Conservation (phyloP, 2,797 vertebrate genomes). For the Acrocephalus scirpaceus region DNA sequence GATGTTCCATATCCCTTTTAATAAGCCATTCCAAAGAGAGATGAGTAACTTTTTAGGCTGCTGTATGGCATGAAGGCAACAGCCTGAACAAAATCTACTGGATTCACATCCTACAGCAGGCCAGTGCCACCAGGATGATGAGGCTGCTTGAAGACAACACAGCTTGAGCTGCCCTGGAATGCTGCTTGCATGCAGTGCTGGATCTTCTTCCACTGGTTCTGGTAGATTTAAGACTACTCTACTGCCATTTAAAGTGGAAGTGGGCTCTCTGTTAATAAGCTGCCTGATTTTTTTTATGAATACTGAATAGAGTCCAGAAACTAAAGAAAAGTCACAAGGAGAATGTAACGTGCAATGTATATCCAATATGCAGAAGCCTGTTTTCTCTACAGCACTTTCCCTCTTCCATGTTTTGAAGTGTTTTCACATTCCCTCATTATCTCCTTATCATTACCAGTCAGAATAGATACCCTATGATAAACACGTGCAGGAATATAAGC, state of each 20-base stretch:
- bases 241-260: not conserved
- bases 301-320: not conserved
- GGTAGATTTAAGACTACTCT: not conserved
- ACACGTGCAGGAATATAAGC: conserved; percentile 24
- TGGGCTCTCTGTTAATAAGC: not conserved
- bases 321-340: not conserved
- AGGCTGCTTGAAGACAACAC: not conserved
- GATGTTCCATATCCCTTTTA: conserved; percentile 11
- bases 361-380: not conserved
- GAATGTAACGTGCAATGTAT: not conserved
- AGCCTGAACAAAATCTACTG: not conserved
- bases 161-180: not conserved
- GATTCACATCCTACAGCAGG: not conserved
- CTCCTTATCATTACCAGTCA: not conserved
- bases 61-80: not conserved
- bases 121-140: not conserved
- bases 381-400: not conserved
- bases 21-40: not conserved
- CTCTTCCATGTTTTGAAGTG: not conserved
- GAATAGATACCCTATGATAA: conserved; percentile 23
- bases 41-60: not conserved
- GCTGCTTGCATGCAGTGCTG: not conserved
- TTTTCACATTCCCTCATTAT: not conserved
- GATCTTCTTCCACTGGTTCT: not conserved
- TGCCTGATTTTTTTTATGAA: not conserved